phyloP scores from a whole-genome alignment of 2,888 invertebrate species.

The Lasioglossum villosulum region DNA sequence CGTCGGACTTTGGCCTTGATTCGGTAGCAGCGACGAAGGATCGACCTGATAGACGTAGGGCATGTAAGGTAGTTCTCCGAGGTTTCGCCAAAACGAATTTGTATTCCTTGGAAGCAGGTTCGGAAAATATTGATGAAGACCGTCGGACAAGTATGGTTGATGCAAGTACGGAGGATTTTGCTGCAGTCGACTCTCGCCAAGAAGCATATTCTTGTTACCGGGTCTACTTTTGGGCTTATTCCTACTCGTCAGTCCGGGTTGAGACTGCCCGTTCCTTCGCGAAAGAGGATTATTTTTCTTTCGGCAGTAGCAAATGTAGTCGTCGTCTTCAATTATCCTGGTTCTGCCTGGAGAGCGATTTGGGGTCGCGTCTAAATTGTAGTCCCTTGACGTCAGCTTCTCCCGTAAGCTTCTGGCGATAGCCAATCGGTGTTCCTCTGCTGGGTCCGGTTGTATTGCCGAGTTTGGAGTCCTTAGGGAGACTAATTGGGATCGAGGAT shows the following conservation, averaged over 20 bases:
- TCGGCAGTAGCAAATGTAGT: conserved; percentile 72
- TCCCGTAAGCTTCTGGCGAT: conserved; percentile 33
- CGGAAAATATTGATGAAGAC: neutral
- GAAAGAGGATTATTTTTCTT: conserved; percentile 35
- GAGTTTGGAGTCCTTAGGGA: conserved; percentile 16
- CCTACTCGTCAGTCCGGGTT: neutral
- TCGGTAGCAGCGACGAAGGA: neutral
- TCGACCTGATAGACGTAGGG: conserved; percentile 12
- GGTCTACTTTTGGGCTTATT: neutral
- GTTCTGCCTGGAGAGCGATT: neutral
- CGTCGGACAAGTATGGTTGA: neutral
- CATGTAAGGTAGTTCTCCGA: neutral
- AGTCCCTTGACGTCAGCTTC: neutral
- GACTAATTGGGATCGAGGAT: neutral
- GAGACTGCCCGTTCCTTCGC: neutral
- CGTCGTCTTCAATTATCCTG: conserved; percentile 47
- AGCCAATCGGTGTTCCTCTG: conserved; percentile 8
- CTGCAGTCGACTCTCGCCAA: neutral
- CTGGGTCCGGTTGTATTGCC: neutral
- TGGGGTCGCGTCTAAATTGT: conserved; percentile 5
- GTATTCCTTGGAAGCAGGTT: neutral
- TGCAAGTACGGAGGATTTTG: neutral
- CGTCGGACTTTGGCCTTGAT: neutral
- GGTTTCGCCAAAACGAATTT: neutral
- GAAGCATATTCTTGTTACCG: neutral